These are phyloP conservation scores for Apodemus agrarius DNA, from an alignment of 2,797 vertebrate species.

Conservation along the genomic window DNA sequence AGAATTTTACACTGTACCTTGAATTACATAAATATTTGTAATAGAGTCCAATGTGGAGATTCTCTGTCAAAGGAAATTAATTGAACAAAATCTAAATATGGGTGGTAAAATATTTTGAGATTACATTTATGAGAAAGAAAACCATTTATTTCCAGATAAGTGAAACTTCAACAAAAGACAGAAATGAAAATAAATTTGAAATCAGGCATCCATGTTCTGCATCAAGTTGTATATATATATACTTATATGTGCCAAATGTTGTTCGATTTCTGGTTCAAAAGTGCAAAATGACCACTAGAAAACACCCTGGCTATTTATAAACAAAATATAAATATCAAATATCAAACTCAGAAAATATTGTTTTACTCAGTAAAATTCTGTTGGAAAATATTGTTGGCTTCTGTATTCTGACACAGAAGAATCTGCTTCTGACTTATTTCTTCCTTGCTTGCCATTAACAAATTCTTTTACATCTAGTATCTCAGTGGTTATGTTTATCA, in stretches of 20 bases:
- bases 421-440: neutral
- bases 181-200: neutral
- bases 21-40: neutral
- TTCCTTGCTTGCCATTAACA: neutral
- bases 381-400: neutral
- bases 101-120: slow-evolving; percentile 37
- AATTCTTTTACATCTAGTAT: neutral
- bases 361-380: slow-evolving; percentile 2
- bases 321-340: neutral
- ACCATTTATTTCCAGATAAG: neutral
- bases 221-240: neutral
- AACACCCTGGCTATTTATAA: neutral
- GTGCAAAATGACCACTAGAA: neutral
- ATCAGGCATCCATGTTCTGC: neutral
- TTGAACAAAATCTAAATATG: neutral
- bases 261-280: neutral
- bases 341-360: neutral
- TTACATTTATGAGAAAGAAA: neutral
- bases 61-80: slow-evolving; percentile 23
- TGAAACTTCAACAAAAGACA: neutral
- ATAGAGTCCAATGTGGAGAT: neutral
- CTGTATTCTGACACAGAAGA: neutral
- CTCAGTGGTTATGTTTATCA: neutral
- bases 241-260: neutral
- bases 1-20: neutral